Conservation (phyloP, 2,797 vertebrate genomes). For the Mormyrops boulengeri region DNA sequence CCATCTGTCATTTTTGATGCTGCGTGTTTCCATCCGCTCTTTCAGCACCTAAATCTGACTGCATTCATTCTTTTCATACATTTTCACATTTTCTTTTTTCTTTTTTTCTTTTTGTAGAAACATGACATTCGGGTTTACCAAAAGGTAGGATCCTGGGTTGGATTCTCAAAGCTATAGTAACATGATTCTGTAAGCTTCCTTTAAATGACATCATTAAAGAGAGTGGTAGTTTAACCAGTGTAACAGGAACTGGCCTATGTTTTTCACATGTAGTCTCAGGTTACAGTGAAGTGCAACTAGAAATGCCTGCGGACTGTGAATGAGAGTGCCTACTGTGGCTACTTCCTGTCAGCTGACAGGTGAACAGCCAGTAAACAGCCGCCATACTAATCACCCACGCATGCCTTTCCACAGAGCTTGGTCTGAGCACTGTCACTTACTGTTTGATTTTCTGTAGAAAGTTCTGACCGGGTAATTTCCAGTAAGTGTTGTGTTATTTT, state of each 20-base stretch:
- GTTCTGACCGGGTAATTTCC: background rate
- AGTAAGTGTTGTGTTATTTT: background rate
- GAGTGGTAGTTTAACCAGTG: constrained; percentile 28
- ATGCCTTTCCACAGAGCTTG: constrained; percentile 35
- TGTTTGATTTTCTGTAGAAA: background rate
- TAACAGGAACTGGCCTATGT: constrained; percentile 24
- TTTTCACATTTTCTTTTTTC: constrained; percentile 50
- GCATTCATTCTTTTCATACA: background rate
- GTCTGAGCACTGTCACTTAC: constrained; percentile 28
- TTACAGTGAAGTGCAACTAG: background rate
- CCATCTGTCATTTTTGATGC: background rate
- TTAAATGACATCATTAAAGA: background rate
- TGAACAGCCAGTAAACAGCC: constrained; percentile 6
- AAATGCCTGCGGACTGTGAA: constrained; percentile 19
- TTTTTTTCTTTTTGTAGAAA: constrained; percentile 75
- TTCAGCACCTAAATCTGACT: background rate
- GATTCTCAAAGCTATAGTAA: constrained; percentile 32
- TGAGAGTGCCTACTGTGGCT: constrained; percentile 36
- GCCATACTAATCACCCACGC: constrained; percentile 39
- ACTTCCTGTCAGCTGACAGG: constrained; percentile 23
- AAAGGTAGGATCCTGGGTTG: constrained; percentile 76
- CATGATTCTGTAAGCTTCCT: background rate
- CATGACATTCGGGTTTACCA: constrained; percentile 90
- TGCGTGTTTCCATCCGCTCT: background rate
- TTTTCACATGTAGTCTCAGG: background rate